Evolutionary conservation across 2,888 invertebrate genomes (phyloP), one percentile per base, ranked within the genome.

Genomic region (Escarpia spicata): DNA sequence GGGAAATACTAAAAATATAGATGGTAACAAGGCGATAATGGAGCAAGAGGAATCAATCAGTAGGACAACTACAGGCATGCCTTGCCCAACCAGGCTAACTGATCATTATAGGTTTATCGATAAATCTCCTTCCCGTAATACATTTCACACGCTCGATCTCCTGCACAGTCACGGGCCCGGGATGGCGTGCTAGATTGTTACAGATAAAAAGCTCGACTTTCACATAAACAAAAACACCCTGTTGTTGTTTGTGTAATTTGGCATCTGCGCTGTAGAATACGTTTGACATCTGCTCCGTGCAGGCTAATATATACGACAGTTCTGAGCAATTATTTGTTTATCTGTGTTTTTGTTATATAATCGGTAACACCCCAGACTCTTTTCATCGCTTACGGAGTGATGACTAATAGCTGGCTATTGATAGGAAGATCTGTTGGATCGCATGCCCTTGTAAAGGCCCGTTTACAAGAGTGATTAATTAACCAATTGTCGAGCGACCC

Each of bases 91-190:
- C 75, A 75, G 4, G 26, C 75, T 19, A 75, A 75, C n/a, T 75
- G n/a, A 19, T 75, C 75, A 15, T 75, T 75, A 75, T 75, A 75
- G 75, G 19, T 75, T 75, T 75, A 75, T 75, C 75, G 75, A 75
- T n/a, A 26, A n/a, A 75, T 75, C 75, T 75, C 75, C 75, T 8
- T 26, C 75, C 2, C 75, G 75, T 75, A 75, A 75, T 26, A 75
- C 75, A 52, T 75, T 75, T 75, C 75, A 75, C 75, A 75, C 75
- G 75, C 75, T 75, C 75, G n/a, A 75, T 75, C 75, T 19, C 75
- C 75, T 26, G 75, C 75, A 75, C 75, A 75, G 26, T 75, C 4
- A 4, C 75, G 26, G 26, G 3, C 75, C 75, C 26, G 19, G 75
- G 75, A n/a, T n/a, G 26, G 75, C 75, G 75, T 75, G 75, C 75